phyloP scores from a whole-genome alignment of 2,113 vertebrate genomes.

The Columba janthina region DNA sequence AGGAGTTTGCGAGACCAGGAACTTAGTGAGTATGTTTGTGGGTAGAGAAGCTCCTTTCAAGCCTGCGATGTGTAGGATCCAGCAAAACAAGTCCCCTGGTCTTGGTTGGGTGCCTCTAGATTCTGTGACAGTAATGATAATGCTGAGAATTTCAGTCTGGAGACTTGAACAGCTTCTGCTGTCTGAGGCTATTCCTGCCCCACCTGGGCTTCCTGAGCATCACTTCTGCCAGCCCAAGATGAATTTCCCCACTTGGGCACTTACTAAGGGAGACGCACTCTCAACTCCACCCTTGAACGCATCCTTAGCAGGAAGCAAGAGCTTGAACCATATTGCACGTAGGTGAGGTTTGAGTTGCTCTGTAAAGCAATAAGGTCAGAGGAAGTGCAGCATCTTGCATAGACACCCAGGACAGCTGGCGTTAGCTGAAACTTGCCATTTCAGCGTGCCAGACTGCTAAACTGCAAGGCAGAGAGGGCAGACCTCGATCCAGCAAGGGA shows the following conservation, averaged over 20 bases:
- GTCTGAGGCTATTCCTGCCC: background rate
- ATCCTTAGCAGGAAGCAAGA: background rate
- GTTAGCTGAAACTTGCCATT: background rate
- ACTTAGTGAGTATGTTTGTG: background rate
- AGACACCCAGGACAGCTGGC: background rate
- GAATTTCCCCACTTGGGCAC: background rate
- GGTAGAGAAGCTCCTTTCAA: slow-evolving; percentile 1
- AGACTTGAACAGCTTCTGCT: background rate
- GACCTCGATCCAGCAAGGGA: background rate
- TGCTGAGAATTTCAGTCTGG: background rate
- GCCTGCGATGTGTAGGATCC: background rate
- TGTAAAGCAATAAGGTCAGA: background rate
- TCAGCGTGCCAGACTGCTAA: background rate
- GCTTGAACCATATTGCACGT: background rate
- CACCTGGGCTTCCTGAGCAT: background rate
- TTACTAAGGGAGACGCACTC: background rate
- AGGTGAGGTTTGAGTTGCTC: background rate
- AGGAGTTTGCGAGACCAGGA: slow-evolving; percentile 10
- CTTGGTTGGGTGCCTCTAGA: background rate
- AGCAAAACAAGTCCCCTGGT: slow-evolving; percentile 28
- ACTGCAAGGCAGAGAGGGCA: background rate
- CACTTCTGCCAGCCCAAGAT: background rate
- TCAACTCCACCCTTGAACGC: background rate
- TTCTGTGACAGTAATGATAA: background rate
- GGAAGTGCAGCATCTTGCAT: accelerated